These are phyloP conservation scores for Phasia obesa DNA, from an alignment of 2,888 invertebrate species.

Conservation along the genomic window DNA sequence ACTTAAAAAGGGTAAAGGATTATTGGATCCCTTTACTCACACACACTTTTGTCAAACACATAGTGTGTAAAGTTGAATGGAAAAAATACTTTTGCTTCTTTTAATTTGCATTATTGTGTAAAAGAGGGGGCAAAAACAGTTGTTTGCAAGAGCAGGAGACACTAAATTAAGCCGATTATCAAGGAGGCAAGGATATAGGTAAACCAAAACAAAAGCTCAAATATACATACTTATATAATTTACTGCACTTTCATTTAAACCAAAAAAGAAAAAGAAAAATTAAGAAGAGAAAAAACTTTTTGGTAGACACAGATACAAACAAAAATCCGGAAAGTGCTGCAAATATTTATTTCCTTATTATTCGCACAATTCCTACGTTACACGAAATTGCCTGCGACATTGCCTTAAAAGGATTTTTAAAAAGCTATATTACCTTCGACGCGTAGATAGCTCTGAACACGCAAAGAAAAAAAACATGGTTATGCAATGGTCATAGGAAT, in stretches of 20 bases:
- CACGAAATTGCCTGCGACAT: too few species aligned
- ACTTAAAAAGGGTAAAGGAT: constrained; percentile 24
- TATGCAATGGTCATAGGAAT: too few species aligned
- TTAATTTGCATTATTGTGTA: not conserved
- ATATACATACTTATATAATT: not conserved
- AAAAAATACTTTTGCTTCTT: not conserved
- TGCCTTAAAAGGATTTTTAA: too few species aligned
- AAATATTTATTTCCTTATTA: too few species aligned
- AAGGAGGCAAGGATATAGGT: not conserved
- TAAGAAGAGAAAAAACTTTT: not conserved
- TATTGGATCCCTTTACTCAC: not conserved
- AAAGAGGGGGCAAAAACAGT: not conserved
- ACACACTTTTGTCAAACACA: not conserved
- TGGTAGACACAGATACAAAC: too few species aligned
- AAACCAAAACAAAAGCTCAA: not conserved
- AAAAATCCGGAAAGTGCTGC: too few species aligned
- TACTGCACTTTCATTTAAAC: not conserved
- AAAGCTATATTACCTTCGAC: too few species aligned
- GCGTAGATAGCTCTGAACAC: too few species aligned
- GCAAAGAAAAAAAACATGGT: too few species aligned
- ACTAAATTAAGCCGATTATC: constrained; percentile 58
- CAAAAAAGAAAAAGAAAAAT: not conserved
- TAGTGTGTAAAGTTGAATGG: not conserved
- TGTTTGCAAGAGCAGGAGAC: constrained; percentile 15
- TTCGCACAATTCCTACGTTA: too few species aligned